Base-by-base conservation (phyloP, 2,113 vertebrate species). In the Leptodactylus fuscus region DNA sequence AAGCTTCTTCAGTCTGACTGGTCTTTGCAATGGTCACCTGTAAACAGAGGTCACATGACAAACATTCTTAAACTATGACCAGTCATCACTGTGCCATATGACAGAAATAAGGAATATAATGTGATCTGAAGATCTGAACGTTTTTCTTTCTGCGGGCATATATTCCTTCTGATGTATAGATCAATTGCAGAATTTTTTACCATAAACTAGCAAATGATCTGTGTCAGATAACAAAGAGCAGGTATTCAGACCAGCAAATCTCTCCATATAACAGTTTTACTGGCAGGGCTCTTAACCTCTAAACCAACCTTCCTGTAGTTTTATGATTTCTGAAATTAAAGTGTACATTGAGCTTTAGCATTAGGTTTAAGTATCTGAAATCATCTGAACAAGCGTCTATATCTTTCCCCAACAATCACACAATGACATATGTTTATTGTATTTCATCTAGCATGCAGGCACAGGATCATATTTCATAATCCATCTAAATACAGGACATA, bases 381-480 rank as follows among this genome's bases (percentile, higher is more conserved):
- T 36, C 7, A 65, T 55, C 73, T 81, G 27, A 81, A 34, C 24
- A 29, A 41, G 18, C 12, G 27, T 34, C 24, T 69, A 80, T 80
- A 53, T 16, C 34, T 74, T 74, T 83, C 24, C 24, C 29, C 32
- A 74, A 74, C 53, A 74, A 44, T 55, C 46, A 58, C 16, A 83
- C 7, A 53, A 73, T 73, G 69, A 73, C 81, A 83, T n/a, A n/a
- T 83, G 69, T 83, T 83, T 60, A 83, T 83, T 74, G 51, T 58
- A 74, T 79, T 85, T 85, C 48, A 67, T 55, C 34, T 69, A 71
- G 41, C 4, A 58, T 51, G 29, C 27, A 29, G 34, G 74, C 76
- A 70, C 34, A 24, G 6, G 75, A 38, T 85, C 38, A 15, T 44
- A 69, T 85, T 70, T 20, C 83, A 51, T 79, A 70, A 67, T 78